phyloP scores from a whole-genome alignment of 2,797 vertebrate genomes.

The Alfaro cultratus region DNA sequence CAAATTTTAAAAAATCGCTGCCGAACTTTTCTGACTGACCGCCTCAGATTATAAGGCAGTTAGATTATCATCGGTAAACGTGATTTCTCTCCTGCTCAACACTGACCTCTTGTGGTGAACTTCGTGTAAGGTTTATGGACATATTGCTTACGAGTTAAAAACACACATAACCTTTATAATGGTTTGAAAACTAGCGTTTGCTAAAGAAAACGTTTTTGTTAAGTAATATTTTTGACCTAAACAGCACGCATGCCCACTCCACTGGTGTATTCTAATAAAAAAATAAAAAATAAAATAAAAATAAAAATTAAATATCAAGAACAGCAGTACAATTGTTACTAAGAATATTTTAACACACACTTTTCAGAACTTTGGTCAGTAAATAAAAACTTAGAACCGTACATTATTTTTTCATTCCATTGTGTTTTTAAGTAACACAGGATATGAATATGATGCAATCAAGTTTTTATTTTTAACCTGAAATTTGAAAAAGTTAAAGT shows the following conservation, averaged over 20 bases:
- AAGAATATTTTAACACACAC: neutral
- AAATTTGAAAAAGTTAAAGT: neutral
- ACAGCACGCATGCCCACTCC: neutral
- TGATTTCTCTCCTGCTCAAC: neutral
- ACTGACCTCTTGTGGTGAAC: constrained; percentile 16
- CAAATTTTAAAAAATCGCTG: neutral
- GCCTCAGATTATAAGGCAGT: neutral
- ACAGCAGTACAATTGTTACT: neutral
- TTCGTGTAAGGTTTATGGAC: neutral
- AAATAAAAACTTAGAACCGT: neutral
- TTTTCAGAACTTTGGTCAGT: neutral
- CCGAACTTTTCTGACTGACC: neutral
- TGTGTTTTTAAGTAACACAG: neutral
- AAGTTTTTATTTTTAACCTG: neutral
- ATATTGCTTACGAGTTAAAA: neutral
- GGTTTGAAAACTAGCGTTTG: neutral
- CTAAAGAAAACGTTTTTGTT: neutral
- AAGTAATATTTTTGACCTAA: neutral
- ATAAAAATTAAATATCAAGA: neutral
- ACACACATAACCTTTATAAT: neutral
- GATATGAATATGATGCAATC: neutral
- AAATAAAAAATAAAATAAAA: too few relatives aligned
- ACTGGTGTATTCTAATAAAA: too few relatives aligned
- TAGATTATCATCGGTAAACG: neutral
- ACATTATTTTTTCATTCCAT: neutral